A percentile compares a stretch with the other conserved stretches of the same genome.
These are phyloP conservation scores for Nesogale talazaci DNA, from an alignment of 2,113 vertebrate species.

Conservation along the genomic window DNA sequence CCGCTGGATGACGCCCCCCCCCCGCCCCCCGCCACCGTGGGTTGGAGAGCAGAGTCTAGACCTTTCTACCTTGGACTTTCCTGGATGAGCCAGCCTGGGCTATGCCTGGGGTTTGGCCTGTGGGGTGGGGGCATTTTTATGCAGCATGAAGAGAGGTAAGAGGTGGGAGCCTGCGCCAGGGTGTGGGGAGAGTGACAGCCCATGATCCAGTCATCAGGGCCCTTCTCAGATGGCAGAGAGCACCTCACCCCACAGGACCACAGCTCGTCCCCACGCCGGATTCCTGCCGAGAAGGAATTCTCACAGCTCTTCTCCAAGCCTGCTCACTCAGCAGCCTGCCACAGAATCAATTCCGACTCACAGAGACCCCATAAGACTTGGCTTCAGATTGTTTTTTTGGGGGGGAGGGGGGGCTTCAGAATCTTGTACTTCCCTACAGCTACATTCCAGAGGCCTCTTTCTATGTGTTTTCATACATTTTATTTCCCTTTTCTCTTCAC, in stretches of 20 bases:
- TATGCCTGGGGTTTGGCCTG: background rate
- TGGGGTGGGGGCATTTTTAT: background rate
- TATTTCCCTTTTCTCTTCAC: background rate
- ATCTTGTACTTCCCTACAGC: background rate
- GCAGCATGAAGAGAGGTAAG: slow-evolving; percentile 22
- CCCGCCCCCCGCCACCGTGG: too few species aligned
- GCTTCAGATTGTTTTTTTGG: too few species aligned
- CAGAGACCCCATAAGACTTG: too few species aligned
- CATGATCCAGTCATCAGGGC: background rate
- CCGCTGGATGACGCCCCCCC: rapidly evolving
- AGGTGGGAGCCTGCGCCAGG: slow-evolving; percentile 34
- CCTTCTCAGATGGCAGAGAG: background rate
- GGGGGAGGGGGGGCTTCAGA: too few species aligned
- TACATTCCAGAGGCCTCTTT: background rate
- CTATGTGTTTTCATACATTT: too few species aligned
- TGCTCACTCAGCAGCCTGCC: too few species aligned
- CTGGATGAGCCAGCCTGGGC: background rate
- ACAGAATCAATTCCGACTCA: too few species aligned
- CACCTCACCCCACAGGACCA: background rate
- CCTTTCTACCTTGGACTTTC: background rate
- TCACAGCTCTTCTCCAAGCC: background rate
- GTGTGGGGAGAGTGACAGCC: slow-evolving; percentile 37
- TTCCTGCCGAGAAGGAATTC: background rate
- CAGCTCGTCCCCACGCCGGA: rapidly evolving
- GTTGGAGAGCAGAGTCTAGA: background rate